A percentile compares a stretch with the other conserved stretches of the same genome.
Evolutionary conservation across 2,888 invertebrate genomes (phyloP).

Genomic region (Lamellibrachia satsuma): DNA sequence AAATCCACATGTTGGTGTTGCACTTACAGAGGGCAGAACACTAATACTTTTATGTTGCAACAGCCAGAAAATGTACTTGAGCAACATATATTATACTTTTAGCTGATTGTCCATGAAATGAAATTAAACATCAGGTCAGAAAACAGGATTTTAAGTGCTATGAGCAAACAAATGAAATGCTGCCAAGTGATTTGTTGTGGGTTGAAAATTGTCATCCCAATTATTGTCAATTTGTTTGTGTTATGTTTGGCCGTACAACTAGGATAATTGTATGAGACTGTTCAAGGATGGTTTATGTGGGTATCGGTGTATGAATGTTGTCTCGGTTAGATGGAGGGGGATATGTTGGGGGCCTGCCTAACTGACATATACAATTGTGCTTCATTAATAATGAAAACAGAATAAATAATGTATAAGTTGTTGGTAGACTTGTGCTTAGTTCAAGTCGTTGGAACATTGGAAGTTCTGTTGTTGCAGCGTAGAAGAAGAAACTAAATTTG

Average conservation of each 20-base stretch:
- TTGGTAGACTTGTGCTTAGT: background rate
- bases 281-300: background rate
- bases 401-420: slow-evolving; percentile 7
- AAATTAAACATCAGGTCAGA: background rate
- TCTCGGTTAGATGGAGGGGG: background rate
- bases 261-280: slow-evolving; percentile 4
- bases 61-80: background rate
- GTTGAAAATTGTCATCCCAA: background rate
- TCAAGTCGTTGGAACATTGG: too few relatives aligned
- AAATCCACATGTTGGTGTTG: background rate
- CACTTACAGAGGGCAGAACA: background rate
- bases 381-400: background rate
- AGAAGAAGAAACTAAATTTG: too few relatives aligned
- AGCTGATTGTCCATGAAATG: background rate
- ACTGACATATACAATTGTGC: slow-evolving; percentile 6
- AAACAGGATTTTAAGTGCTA: background rate
- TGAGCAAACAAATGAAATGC: background rate
- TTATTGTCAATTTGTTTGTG: background rate
- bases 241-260: background rate
- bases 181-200: background rate
- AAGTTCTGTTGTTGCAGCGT: too few relatives aligned
- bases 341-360: background rate
- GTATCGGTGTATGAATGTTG: background rate
- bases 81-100: background rate
- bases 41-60: background rate